Conservation (phyloP, 2,888 invertebrate genomes). For the Epinotia demarniana region DNA sequence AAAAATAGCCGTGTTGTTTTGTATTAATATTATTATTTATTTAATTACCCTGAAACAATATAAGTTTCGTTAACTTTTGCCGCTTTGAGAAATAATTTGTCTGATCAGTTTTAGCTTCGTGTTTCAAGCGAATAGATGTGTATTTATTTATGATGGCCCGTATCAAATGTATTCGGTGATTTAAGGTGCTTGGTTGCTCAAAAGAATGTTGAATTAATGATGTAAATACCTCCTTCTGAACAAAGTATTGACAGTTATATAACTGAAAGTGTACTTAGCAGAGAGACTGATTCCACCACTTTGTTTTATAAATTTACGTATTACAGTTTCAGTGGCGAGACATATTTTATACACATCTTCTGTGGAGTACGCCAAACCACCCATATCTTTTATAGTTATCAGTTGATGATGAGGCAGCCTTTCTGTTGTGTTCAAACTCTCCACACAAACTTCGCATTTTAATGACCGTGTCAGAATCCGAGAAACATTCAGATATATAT, state of each 20-base stretch:
- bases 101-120: no score
- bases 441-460: conserved; percentile 7
- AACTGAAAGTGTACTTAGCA: no score
- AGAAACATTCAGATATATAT: background rate
- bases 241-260: background rate
- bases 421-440: background rate
- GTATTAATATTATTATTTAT: no score
- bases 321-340: background rate
- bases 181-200: background rate
- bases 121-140: no score
- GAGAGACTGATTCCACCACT: background rate
- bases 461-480: background rate
- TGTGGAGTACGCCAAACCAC: background rate
- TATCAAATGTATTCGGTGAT: background rate
- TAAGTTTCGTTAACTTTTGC: no score
- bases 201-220: background rate
- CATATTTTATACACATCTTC: background rate
- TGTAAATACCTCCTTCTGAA: background rate
- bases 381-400: background rate
- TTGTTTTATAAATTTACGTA: background rate
- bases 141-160: background rate
- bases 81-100: no score
- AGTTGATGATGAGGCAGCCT: background rate
- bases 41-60: background rate
- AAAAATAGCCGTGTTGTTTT: no score